These are phyloP conservation scores for Aphis gossypii DNA, from an alignment of 1,140 invertebrate genomes.

Conservation along the genomic window DNA sequence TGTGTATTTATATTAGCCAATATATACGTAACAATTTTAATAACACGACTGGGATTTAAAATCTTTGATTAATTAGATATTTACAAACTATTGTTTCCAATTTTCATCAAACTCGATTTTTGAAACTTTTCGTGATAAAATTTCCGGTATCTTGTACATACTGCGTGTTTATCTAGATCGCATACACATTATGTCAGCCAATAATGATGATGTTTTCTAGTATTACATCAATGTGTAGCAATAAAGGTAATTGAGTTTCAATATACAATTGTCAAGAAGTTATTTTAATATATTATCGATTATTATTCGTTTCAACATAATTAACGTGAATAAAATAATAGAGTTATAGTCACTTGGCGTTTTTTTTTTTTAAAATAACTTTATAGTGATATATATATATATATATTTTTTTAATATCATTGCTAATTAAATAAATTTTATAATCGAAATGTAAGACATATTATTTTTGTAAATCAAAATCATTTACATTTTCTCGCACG, in stretches of 20 bases:
- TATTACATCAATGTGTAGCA: accelerated
- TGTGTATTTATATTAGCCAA: not conserved
- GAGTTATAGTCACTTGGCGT: too few species aligned
- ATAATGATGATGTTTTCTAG: not conserved
- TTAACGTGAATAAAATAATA: not conserved
- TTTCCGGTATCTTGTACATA: too few species aligned
- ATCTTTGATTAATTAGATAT: not conserved
- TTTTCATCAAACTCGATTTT: not conserved
- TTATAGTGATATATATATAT: not conserved
- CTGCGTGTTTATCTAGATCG: too few species aligned
- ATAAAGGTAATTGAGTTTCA: not conserved
- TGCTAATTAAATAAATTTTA: not conserved
- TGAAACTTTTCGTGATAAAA: not conserved
- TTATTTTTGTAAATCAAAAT: not conserved
- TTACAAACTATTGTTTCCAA: not conserved
- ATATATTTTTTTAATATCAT: not conserved
- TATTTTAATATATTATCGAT: not conserved
- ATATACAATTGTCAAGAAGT: not conserved
- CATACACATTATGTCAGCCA: not conserved
- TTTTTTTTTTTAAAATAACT: not conserved
- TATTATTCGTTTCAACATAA: not conserved
- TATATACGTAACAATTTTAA: not conserved
- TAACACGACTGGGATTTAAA: not conserved
- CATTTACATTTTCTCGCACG: not conserved
- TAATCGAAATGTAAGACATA: not conserved